Base-by-base conservation (phyloP, 2,797 vertebrate genomes). In the Rostrhamus sociabilis region DNA sequence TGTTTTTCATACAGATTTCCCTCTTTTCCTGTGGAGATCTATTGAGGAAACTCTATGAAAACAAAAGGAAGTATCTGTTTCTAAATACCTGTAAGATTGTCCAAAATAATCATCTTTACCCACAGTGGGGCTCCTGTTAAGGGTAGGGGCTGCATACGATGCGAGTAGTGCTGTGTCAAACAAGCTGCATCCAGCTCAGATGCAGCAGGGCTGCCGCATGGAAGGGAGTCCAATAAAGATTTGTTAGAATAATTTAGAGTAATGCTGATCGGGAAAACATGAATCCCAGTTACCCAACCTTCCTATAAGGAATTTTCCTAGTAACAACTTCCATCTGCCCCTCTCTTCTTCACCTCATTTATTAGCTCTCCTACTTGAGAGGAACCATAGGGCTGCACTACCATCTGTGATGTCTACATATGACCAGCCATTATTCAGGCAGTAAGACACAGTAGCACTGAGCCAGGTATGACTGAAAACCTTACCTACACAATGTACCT, bases 21-120 rank as follows among this genome's bases (percentile, higher is more conserved):
- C 71, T 92, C 48, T 56, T 84, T 97, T 98, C 97, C 97, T 96
- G 94, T 67, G 71, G 90, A 92, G 83, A 95, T 88, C 78, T 18
- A 27, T 63, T 97, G 94, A 95, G 97, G 97, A 97, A 98, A 66
- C 67, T 68, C 26, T 64, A 71, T 91, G 62, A 40, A 92, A 96
- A 88, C 89, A 73, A 86, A 63, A 97, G 97, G 98, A 97, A 97
- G 80, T 87, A 34, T 74, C 85, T 86, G 95, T 86, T 84, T 69
- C 69, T 73, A 58, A 89, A 63, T 73, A 71, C 59, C 86, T 94
- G 42, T 75, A 62, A 84, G 90, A 26, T 8, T 75, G 81, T 47
- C 55, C 74, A 67, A 14, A 48, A 71, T 48, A 21, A 21, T 43
- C 4, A 0, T 15, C 69, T 90, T 77, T 80, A 47, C 32, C 48